Evolutionary conservation across 2,113 vertebrate species (phyloP).

Genomic region (Gobiocypris rarus): DNA sequence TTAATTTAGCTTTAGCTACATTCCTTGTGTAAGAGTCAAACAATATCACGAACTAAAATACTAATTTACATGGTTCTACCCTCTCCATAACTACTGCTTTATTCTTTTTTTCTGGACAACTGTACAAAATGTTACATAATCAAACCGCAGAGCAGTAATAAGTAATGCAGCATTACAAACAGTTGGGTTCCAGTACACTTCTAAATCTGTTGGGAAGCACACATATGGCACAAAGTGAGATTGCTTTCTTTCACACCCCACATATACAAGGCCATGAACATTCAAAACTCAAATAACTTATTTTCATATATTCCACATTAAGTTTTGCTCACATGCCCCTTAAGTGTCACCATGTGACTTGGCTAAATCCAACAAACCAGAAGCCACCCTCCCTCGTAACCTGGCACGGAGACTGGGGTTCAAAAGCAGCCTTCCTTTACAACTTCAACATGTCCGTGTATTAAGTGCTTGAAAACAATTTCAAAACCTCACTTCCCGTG

Average conservation of each 20-base stretch:
- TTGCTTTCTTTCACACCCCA: neutral
- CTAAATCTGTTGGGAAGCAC: neutral
- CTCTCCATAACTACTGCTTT: neutral
- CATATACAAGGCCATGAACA: neutral
- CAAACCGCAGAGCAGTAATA: neutral
- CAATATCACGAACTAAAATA: neutral
- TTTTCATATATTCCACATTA: slow-evolving; percentile 16
- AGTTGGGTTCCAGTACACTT: neutral
- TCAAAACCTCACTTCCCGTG: slow-evolving; percentile 23
- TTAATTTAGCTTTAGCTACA: slow-evolving; percentile 17
- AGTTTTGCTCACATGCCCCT: slow-evolving; percentile 7
- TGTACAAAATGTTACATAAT: neutral
- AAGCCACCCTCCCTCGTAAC: slow-evolving; percentile 15
- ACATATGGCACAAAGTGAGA: neutral
- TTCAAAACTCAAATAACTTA: slow-evolving; percentile 2
- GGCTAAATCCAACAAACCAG: slow-evolving; percentile 26
- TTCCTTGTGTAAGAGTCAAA: slow-evolving; percentile 2
- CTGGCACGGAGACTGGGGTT: neutral
- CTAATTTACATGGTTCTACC: neutral
- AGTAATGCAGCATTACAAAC: neutral
- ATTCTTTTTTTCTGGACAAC: neutral
- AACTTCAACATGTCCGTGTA: neutral
- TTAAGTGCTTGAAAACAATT: neutral
- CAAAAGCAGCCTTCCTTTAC: slow-evolving; percentile 30
- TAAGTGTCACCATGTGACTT: slow-evolving; percentile 23